These are phyloP conservation scores for Alligator mississippiensis DNA, from an alignment of 2,113 vertebrate genomes.

Conservation along the genomic window DNA sequence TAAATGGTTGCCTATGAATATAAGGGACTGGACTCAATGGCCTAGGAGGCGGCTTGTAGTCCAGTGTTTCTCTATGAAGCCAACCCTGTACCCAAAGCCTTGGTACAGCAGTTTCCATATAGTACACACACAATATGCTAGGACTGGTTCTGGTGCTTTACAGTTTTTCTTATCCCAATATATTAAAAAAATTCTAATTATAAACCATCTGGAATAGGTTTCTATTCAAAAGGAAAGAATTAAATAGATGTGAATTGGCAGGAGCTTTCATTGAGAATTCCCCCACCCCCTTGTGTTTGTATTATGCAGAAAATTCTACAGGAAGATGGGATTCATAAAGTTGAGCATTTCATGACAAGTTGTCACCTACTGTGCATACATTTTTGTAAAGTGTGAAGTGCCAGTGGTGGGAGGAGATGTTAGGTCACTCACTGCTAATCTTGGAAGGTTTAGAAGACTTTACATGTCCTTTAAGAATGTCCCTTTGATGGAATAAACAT, in stretches of 20 bases:
- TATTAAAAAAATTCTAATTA: conserved; percentile 38
- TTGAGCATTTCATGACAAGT: conserved; percentile 65
- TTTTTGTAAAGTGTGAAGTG: conserved; percentile 60
- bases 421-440: conserved; percentile 47
- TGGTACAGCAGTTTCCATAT: not conserved
- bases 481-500: conserved; percentile 33
- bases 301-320: conserved; percentile 62
- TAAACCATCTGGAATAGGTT: conserved; percentile 56
- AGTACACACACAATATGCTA: not conserved
- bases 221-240: conserved; percentile 63
- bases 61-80: not conserved
- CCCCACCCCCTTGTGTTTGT: conserved; percentile 55
- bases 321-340: conserved; percentile 58
- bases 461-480: not conserved
- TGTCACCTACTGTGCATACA: conserved; percentile 67
- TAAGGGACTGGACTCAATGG: too few species aligned
- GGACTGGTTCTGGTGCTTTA: not conserved
- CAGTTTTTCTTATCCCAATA: not conserved
- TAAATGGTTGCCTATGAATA: too few species aligned
- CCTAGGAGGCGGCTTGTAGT: not conserved
- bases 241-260: conserved; percentile 63
- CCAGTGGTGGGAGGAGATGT: conserved; percentile 47
- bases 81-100: accelerated
- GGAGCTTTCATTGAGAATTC: conserved; percentile 61
- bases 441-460: conserved; percentile 53